Base-by-base conservation (phyloP, 2,888 invertebrate species). In the Chirona hameri region DNA sequence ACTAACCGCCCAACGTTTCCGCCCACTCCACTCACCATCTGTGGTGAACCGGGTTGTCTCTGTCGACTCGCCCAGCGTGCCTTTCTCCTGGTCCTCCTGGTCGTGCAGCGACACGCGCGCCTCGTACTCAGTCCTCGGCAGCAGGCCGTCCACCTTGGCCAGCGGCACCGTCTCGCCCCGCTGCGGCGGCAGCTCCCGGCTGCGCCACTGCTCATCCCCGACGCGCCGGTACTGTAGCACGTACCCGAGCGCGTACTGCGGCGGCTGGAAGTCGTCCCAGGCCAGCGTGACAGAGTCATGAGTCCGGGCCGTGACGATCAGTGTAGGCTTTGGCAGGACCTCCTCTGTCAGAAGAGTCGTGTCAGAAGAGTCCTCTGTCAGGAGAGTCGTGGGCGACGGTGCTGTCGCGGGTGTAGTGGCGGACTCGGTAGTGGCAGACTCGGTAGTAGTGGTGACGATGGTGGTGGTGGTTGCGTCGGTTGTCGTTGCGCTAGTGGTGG, bases 251-350 rank as follows among this genome's bases (percentile, higher is more conserved):
- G 86, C 85, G 83, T 86, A 86, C 82, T 84, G 85, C 0, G 84
- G 84, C 21, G 85, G 84, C 82, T 86, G 86, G 83, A 87, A 87
- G 84, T 87, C 87, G 84, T 87, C 87, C 86, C 87, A 87, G 9
- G 86, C 87, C 27, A 87, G 85, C 21, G 86, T 86, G 81, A 87
- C 83, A 18, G 86, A 85, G 82, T 84, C 85, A 72, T 85, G 86
- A n/a, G 86, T 85, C 46, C 85, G 84, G 55, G 84, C 84, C 7
- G 87, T 87, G 15, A 87, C 86, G 81, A 87, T 85, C 46, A 87
- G 85, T 81, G 86, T 86, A 14, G 87, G 86, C 79, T 60, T 81
- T 9, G 76, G 76, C 76, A 27, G 76, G 39, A 18, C 39, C 21
- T 39, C 46, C 39, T 76, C 76, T 1, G 24, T 10, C 29, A 72